These are phyloP conservation scores for Xylota segnis DNA, from an alignment of 2,888 invertebrate genomes.

Conservation along the genomic window DNA sequence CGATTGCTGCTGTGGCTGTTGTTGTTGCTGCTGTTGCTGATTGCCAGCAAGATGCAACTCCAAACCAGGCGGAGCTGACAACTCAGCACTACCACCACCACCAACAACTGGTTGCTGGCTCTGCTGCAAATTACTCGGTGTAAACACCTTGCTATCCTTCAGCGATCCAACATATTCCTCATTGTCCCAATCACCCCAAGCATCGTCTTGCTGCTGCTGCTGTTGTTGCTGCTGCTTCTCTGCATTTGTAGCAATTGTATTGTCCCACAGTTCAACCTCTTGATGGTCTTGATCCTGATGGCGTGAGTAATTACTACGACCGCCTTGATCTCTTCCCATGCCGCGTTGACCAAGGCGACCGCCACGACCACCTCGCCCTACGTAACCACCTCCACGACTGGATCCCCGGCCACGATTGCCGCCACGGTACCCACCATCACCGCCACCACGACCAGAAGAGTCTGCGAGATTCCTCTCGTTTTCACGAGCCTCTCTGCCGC, in stretches of 20 bases:
- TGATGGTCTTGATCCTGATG: slow-evolving; percentile 83
- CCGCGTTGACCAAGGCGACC: slow-evolving; percentile 81
- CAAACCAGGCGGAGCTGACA: slow-evolving; percentile 85
- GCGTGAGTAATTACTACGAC: slow-evolving; percentile 79
- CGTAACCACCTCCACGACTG: slow-evolving; percentile 84
- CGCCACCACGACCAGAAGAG: slow-evolving; percentile 83
- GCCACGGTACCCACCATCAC: slow-evolving; percentile 83
- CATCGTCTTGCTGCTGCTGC: slow-evolving; percentile 83
- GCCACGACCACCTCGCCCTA: slow-evolving; percentile 86
- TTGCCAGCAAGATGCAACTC: slow-evolving; percentile 83
- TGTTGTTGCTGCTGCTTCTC: slow-evolving; percentile 82
- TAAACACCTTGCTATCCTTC: slow-evolving; percentile 97
- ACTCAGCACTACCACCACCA: slow-evolving; percentile 78
- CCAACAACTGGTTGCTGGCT: slow-evolving; percentile 81
- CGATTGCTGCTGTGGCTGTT: slow-evolving; percentile 77
- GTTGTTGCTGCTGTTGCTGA: slow-evolving; percentile 72
- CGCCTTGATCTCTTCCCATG: slow-evolving; percentile 80
- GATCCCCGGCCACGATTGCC: slow-evolving; percentile 84
- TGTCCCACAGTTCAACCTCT: slow-evolving; percentile 87
- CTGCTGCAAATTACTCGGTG: slow-evolving; percentile 87
- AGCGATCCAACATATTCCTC: slow-evolving; percentile 98
- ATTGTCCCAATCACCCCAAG: slow-evolving; percentile 92
- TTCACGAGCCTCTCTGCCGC: slow-evolving; percentile 88
- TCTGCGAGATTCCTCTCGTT: slow-evolving; percentile 86
- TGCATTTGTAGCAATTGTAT: slow-evolving; percentile 84